phyloP scores from a whole-genome alignment of 2,797 vertebrate species.

The Gambusia yucatana region DNA sequence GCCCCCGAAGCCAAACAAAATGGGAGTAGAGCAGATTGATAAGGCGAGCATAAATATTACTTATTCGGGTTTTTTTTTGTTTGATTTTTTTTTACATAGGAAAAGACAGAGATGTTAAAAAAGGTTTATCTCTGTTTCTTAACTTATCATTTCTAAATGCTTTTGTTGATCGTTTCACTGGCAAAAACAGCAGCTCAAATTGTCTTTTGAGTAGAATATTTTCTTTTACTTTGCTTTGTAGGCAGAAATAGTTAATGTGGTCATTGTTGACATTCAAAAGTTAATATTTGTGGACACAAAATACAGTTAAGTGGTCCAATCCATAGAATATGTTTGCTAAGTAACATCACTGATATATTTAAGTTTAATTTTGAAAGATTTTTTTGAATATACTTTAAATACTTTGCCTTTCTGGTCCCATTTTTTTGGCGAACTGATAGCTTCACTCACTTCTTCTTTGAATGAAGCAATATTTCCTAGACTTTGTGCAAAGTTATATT shows the following conservation, averaged over 20 bases:
- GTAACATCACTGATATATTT: neutral
- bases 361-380: no score
- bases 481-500: neutral
- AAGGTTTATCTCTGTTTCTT: slow-evolving; percentile 13
- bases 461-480: neutral
- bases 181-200: slow-evolving; percentile 22
- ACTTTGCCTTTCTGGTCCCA: neutral
- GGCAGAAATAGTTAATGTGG: neutral
- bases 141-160: slow-evolving; percentile 25
- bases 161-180: slow-evolving; percentile 20
- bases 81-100: slow-evolving; percentile 15
- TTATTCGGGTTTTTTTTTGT: neutral
- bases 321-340: neutral
- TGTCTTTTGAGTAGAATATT: neutral
- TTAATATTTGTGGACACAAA: neutral
- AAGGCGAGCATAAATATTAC: slow-evolving; percentile 49
- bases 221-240: neutral
- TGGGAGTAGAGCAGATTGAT: slow-evolving; percentile 52
- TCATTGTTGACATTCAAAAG: neutral
- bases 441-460: neutral
- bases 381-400: neutral
- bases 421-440: neutral
- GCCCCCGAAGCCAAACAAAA: slow-evolving; percentile 60
- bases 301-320: neutral
- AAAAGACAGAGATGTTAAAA: slow-evolving; percentile 36